Evolutionary conservation across 2,113 vertebrate species (phyloP), one percentile per base, ranked within the genome.

Genomic region (Mesembrinibis cayennensis): DNA sequence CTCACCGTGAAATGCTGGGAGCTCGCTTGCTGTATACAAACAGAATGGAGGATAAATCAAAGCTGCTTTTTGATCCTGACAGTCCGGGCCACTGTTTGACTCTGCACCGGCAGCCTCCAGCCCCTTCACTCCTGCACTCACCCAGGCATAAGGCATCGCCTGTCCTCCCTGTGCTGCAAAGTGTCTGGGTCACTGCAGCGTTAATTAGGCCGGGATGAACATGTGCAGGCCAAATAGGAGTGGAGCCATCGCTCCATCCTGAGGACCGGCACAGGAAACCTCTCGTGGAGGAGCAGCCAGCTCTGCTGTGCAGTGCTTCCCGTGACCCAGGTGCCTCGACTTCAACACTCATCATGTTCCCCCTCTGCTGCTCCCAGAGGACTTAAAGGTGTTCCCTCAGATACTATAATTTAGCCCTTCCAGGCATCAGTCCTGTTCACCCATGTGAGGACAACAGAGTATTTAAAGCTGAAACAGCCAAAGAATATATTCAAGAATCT

Each of bases 401-500:
- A 82, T 69, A 70, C 77, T 93, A n/a, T 79, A 95, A 91, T 92
- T 91, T 42, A 95, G 91, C 52, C 73, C 91, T 92, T 82, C 30
- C 77, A 82, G 86, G 73, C 95, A 87, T 89, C 91, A 82, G 77
- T 44, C 61, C 83, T 95, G 96, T 63, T 93, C 91, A 85, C 45
- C 66, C 94, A 95, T 65, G 81, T 1, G 4, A 89, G 83, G 56
- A 89, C 77, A 95, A 81, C 36, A 10, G 49, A 79, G 62, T 79
- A 85, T 96, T 97, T 95, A 87, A 95, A 95, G 95, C 89, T 73
- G 56, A 94, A 95, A 89, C 32, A 70, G 79, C 66, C 78, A 27
- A 96, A 95, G 94, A 95, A 97, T 94, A n/a, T 82, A 93, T 82
- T 94, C 87, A 87, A 92, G 95, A 87, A 94, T 94, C 94, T 94